Percentiles rank a stretch among this genome's conserved stretches.
phyloP scores from a whole-genome alignment of 2,888 invertebrate genomes.

The Papilio gigon region DNA sequence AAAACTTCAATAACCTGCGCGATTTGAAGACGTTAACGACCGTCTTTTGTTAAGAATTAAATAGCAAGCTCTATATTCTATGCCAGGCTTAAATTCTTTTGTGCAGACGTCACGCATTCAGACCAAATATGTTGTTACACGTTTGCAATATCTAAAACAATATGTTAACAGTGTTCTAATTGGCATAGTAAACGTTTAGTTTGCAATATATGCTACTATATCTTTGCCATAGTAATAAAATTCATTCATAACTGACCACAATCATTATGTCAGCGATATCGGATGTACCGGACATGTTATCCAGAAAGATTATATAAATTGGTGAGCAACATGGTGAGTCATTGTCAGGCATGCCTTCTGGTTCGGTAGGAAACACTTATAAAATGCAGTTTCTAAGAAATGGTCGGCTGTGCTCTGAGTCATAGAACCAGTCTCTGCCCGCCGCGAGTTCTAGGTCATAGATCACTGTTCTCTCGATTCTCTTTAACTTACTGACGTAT shows the following conservation, averaged over 20 bases:
- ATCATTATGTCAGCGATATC: slow-evolving; percentile 48
- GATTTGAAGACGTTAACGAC: not conserved
- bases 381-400: slow-evolving; percentile 69
- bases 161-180: not conserved
- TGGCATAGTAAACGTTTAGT: not conserved
- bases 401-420: slow-evolving; percentile 51
- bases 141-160: not conserved
- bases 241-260: slow-evolving; percentile 17
- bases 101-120: not conserved
- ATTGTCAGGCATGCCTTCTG: slow-evolving; percentile 45
- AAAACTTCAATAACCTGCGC: not conserved
- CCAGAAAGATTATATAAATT: slow-evolving; percentile 45
- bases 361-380: slow-evolving; percentile 65
- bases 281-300: slow-evolving; percentile 48
- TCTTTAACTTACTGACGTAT: not conserved
- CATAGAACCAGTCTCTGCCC: slow-evolving; percentile 54
- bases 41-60: not conserved
- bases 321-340: slow-evolving; percentile 50
- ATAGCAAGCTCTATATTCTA: not conserved
- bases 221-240: not conserved
- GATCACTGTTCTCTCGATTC: slow-evolving; percentile 53
- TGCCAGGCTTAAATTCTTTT: not conserved
- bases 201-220: not conserved
- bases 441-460: slow-evolving; percentile 77
- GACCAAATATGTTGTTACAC: not conserved